A percentile compares a stretch with the other conserved stretches of the same genome.
Conservation (phyloP, 2,113 vertebrate species). For the Microtus montanus region DNA sequence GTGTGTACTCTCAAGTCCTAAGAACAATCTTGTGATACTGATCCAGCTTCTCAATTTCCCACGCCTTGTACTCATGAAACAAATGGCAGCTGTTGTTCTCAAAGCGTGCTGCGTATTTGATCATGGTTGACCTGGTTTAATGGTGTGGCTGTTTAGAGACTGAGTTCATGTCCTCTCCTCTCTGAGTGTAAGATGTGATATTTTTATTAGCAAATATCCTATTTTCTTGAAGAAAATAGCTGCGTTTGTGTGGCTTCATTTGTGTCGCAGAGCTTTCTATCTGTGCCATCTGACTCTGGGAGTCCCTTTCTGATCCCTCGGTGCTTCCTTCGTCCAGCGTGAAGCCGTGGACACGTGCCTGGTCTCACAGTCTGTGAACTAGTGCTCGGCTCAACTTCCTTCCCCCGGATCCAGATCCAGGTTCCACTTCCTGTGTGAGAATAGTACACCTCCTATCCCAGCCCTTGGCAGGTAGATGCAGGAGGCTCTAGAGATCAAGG, state of each 20-base stretch:
- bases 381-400: not conserved
- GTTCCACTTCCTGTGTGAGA: not conserved
- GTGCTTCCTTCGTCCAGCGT: not conserved
- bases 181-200: not conserved
- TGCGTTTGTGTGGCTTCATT: conserved; percentile 30
- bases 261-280: not conserved
- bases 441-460: not conserved
- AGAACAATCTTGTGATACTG: conserved; percentile 35
- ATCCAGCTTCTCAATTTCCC: conserved; percentile 17
- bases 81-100: conserved; percentile 73
- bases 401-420: not conserved
- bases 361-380: not conserved
- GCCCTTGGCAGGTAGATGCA: not conserved
- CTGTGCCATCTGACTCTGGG: not conserved
- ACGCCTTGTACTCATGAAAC: conserved; percentile 55
- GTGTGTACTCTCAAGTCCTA: not conserved
- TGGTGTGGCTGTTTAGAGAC: conserved; percentile 19
- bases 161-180: not conserved
- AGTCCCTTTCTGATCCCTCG: not conserved
- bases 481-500: not conserved
- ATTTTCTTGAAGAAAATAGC: conserved; percentile 57
- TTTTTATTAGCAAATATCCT: not conserved
- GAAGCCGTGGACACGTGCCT: not conserved
- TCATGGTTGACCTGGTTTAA: conserved; percentile 53
- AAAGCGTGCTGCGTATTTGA: conserved; percentile 66